These are phyloP conservation scores for Echiichthys vipera DNA, from an alignment of 2,797 vertebrate genomes.

Conservation along the genomic window DNA sequence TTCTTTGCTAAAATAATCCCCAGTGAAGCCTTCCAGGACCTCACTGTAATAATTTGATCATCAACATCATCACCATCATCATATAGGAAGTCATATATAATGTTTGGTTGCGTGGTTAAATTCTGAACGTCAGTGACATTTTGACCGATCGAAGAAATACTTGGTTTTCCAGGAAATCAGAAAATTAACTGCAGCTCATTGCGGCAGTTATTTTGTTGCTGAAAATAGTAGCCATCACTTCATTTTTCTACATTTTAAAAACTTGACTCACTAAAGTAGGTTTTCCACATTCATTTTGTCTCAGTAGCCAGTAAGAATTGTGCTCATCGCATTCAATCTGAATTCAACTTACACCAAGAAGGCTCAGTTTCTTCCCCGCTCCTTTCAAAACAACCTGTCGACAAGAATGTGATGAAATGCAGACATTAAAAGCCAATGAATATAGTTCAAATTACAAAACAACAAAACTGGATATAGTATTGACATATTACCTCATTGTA, in stretches of 20 bases:
- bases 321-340: background rate
- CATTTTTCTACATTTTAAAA: background rate
- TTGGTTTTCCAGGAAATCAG: conserved; percentile 14
- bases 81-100: background rate
- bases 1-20: background rate
- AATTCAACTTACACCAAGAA: conserved; percentile 84
- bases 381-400: conserved; percentile 86
- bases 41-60: background rate
- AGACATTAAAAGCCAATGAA: background rate
- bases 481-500: conserved; percentile 83
- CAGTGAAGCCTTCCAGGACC: background rate
- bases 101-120: conserved; percentile 5
- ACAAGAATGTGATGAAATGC: conserved; percentile 22
- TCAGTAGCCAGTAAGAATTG: background rate
- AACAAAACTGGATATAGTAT: background rate
- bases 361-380: conserved; percentile 84
- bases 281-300: background rate
- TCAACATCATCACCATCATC: too few relatives aligned
- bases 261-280: background rate
- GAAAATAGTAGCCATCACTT: background rate
- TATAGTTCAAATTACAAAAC: background rate
- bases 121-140: conserved; percentile 1
- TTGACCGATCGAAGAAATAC: too few relatives aligned
- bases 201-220: background rate
- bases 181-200: conserved; percentile 8